Percentiles rank a stretch among this genome's conserved stretches.
Conservation (phyloP, 2,113 vertebrate species). For the Galeopterus variegatus region DNA sequence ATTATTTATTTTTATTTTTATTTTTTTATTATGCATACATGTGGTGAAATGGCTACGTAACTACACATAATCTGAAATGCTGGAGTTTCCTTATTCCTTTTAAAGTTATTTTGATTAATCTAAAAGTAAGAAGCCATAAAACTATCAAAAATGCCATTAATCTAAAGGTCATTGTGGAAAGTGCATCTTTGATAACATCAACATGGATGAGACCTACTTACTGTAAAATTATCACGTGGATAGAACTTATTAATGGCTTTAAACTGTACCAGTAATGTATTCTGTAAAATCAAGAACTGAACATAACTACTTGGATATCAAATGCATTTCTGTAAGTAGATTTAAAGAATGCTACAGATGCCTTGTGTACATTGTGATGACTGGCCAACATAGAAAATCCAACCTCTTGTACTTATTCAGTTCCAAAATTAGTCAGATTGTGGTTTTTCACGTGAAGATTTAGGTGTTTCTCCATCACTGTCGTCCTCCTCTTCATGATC, state of each 20-base stretch:
- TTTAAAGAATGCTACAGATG: conserved; percentile 87
- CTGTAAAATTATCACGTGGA: conserved; percentile 88
- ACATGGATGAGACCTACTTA: conserved; percentile 84
- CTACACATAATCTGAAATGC: conserved; percentile 81
- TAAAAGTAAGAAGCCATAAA: conserved; percentile 80
- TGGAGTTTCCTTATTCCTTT: conserved; percentile 82
- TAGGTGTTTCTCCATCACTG: conserved; percentile 88
- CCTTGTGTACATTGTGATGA: conserved; percentile 87
- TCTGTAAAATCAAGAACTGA: conserved; percentile 87
- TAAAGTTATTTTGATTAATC: conserved; percentile 81
- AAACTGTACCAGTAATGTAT: conserved; percentile 85
- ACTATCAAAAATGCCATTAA: conserved; percentile 84
- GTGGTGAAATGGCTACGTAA: conserved; percentile 74
- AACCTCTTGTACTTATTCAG: conserved; percentile 89
- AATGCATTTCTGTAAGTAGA: conserved; percentile 87
- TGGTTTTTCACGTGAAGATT: conserved; percentile 92
- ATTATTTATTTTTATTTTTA: not conserved
- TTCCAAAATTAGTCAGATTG: conserved; percentile 91
- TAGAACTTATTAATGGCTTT: conserved; percentile 89
- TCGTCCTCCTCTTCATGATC: conserved; percentile 92
- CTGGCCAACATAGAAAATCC: conserved; percentile 93
- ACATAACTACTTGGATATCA: conserved; percentile 87
- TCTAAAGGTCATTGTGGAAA: conserved; percentile 83
- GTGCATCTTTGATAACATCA: conserved; percentile 84
- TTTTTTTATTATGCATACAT: no score